phyloP scores from a whole-genome alignment of 2,797 vertebrate species.

The Anomalospiza imberbis region DNA sequence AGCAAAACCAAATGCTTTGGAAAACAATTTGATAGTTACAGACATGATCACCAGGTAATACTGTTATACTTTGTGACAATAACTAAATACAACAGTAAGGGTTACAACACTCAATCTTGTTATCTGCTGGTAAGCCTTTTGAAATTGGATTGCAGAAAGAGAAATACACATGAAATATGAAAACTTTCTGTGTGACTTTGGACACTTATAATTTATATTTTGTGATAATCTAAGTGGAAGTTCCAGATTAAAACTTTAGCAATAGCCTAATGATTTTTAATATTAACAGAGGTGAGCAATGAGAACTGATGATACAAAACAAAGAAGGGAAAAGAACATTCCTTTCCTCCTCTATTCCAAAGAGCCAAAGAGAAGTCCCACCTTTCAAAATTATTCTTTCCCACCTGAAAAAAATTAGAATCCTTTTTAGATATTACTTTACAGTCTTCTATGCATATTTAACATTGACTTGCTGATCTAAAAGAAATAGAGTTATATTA shows the following conservation, averaged over 20 bases:
- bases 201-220: background rate
- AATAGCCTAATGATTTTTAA: background rate
- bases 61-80: background rate
- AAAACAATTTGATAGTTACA: background rate
- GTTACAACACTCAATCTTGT: background rate
- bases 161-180: background rate
- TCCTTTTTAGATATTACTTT: background rate
- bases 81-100: background rate
- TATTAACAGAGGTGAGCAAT: background rate
- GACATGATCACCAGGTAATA: background rate
- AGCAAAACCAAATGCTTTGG: background rate
- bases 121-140: background rate
- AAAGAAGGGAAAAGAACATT: background rate
- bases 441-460: background rate
- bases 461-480: background rate
- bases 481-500: background rate
- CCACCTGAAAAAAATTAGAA: background rate
- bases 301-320: background rate
- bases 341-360: background rate
- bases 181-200: background rate
- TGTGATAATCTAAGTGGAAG: background rate
- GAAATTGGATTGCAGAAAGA: background rate
- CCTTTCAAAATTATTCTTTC: conserved; percentile 4
- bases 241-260: background rate
- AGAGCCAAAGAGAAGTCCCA: background rate